Evolutionary conservation across 1,140 invertebrate genomes (phyloP), one percentile per base, ranked within the genome.

Genomic region (Harpegnathos saltator): DNA sequence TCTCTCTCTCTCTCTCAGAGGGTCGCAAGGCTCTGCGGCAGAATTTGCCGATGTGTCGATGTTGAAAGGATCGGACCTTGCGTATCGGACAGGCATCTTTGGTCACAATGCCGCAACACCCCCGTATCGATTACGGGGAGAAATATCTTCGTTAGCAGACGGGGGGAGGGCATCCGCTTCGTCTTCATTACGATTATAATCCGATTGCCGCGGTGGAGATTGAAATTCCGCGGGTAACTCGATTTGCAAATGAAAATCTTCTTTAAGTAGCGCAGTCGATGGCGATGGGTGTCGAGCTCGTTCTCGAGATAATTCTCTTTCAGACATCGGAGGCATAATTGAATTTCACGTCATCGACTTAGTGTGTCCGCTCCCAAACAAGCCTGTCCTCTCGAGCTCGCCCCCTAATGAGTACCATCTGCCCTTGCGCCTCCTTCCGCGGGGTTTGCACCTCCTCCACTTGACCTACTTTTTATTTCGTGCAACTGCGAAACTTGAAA

Each of bases 341-440:
- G 69, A 82, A 63, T 82, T 74, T 82, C 19, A 82, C 78, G 48
- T 74, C 78, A 74, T 82, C 78, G 78, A 82, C 59, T 82, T 82
- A 82, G 59, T 58, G 33, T 22, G 48, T 62, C 71, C 33, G 56
- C 33, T 62, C 44, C 78, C 44, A 82, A 82, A 82, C 74, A 71
- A 80, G 33, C 75, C 48, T 48, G 65, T 48, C 38, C 65, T 59
- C 38, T 80, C 33, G 3, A 48, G 24, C 65, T 71, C 52, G 15
- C n/a, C 65, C 56, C 33, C 24, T 80, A 80, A 80, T 71, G 52
- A 80, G 54, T 58, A 71, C 65, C 52, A 71, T 58, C 75, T 80
- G 65, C 68, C 44, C 75, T 71, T 48, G 65, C 33, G 26, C 33
- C 19, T 24, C 22, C 61, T 58, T 71, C 54, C 29, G 54, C 52